Evolutionary conservation across 2,888 invertebrate genomes (phyloP), one percentile per base, ranked within the genome.

Genomic region (Eudasyphora cyanicolor): DNA sequence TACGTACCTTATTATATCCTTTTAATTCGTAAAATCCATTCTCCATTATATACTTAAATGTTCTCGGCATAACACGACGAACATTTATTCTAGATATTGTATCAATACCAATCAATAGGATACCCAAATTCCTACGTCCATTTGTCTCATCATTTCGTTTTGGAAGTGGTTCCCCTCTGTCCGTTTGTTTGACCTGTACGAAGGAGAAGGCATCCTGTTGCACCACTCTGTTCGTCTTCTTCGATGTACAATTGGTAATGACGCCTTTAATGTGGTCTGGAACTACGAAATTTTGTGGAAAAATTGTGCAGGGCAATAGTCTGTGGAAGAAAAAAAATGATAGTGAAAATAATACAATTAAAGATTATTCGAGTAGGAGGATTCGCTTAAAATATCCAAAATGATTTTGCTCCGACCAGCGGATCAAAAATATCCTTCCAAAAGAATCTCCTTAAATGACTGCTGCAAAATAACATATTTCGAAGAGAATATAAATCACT

Each of bases 101-200:
- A 89, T 98, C 97, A 87, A 98, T 95, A 27, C 97, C 98, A 64
- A 98, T 90, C 87, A 97, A 92, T 42, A 98, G 91, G 0, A 98
- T 94, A 89, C 95, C 96, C 12, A 95, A 88, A 10, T 84, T 86
- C n/a, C 51, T 67, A 14, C 10, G 2, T 4, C 17, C 89, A 14
- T 81, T 92, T 2, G 51, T 79, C 64, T 17, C 14, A 76, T 67
- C 57, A n/a, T n/a, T n/a, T n/a, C n/a, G n/a, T n/a, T n/a, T n/a
- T n/a, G n/a, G n/a, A n/a, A n/a, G n/a, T n/a, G n/a, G n/a, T n/a
- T n/a, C n/a, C n/a, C n/a, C n/a, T n/a, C n/a, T n/a, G 77, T 86
- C 86, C 54, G 75, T 89, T 82, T 76, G 54, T 88, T 86, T 93
- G 90, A 76, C 67, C 87, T 93, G 92, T 88, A 95, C 90, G 57